Conservation (phyloP, 2,113 vertebrate genomes). For the Mastomys coucha region DNA sequence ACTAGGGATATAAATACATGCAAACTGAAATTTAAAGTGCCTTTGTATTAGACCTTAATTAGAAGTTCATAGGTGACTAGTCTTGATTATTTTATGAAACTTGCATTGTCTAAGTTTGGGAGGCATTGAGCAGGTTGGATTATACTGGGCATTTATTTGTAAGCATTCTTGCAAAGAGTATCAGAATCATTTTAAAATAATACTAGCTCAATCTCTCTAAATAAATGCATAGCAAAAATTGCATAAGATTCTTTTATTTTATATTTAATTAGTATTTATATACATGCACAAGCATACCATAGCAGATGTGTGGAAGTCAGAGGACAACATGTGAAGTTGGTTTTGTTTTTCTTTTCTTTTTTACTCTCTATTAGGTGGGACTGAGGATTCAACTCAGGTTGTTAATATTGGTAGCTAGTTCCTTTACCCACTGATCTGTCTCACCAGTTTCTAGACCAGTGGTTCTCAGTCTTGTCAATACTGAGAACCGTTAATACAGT, state of each 20-base stretch:
- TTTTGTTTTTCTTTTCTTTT: too few species aligned
- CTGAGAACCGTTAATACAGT: neutral
- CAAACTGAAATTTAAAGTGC: neutral
- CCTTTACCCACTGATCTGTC: neutral
- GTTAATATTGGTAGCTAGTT: neutral
- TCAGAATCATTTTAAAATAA: neutral
- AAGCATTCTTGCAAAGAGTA: neutral
- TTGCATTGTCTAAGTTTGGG: neutral
- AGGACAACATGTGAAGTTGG: neutral
- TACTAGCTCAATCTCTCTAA: constrained; percentile 2
- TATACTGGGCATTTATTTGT: neutral
- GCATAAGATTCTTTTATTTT: neutral
- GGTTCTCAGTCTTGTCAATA: neutral
- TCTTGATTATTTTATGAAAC: neutral
- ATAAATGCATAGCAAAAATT: neutral
- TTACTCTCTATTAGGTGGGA: neutral
- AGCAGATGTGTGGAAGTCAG: neutral
- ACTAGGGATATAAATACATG: neutral
- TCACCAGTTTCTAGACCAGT: neutral
- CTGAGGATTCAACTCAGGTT: neutral
- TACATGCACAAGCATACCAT: neutral
- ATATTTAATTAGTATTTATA: neutral
- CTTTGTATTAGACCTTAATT: neutral
- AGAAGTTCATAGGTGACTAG: neutral
- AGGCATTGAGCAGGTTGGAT: neutral